phyloP scores from a whole-genome alignment of 2,888 invertebrate species.

The Seira musarum region DNA sequence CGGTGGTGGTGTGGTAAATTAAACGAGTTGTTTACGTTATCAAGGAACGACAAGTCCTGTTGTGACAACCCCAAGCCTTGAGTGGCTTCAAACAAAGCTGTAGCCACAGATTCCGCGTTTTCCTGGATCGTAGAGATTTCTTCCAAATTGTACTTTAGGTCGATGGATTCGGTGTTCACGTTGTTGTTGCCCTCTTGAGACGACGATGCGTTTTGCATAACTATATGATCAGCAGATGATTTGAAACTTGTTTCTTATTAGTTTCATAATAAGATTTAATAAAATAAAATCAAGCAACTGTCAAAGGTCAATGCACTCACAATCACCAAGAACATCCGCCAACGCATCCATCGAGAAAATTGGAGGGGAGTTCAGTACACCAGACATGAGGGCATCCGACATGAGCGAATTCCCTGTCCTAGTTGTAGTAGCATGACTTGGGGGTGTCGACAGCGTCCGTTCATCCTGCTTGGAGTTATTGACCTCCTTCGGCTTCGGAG shows the following conservation, averaged over 20 bases:
- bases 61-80: not conserved
- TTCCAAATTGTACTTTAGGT: slow-evolving; percentile 22
- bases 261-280: not conserved
- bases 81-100: slow-evolving; percentile 33
- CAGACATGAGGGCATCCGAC: too few relatives aligned
- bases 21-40: too few relatives aligned
- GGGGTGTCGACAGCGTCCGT: not conserved
- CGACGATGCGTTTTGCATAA: too few relatives aligned
- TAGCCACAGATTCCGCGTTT: slow-evolving; percentile 28
- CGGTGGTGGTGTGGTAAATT: too few relatives aligned
- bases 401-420: too few relatives aligned
- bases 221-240: too few relatives aligned
- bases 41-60: too few relatives aligned
- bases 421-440: too few relatives aligned
- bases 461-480: not conserved
- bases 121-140: slow-evolving; percentile 40
- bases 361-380: slow-evolving; percentile 36
- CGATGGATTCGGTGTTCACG: not conserved
- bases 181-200: too few relatives aligned
- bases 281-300: not conserved
- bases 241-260: too few relatives aligned
- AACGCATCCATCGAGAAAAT: slow-evolving; percentile 48
- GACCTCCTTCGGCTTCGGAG: too few relatives aligned
- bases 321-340: slow-evolving; percentile 40
- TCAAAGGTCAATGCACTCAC: slow-evolving; percentile 12